These are phyloP conservation scores for Nycticryphes semicollaris DNA, from an alignment of 2,113 vertebrate genomes.

Conservation along the genomic window DNA sequence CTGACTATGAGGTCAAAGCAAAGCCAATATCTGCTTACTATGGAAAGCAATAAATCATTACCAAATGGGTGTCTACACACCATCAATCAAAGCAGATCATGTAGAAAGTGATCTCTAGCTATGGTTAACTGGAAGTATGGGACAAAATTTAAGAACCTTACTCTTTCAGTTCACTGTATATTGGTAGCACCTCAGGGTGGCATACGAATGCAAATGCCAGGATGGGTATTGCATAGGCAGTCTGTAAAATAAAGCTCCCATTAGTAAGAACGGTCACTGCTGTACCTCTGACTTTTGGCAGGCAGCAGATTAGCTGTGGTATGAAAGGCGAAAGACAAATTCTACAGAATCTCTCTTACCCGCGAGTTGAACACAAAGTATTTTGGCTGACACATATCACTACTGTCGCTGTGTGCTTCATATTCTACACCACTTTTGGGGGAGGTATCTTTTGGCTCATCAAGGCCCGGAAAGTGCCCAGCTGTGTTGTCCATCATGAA, in stretches of 20 bases:
- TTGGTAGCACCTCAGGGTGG: constrained; percentile 95
- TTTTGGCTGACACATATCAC: constrained; percentile 89
- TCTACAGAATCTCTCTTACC: constrained; percentile 71
- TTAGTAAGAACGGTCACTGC: constrained; percentile 17
- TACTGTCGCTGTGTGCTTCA: constrained; percentile 73
- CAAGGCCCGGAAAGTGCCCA: constrained; percentile 58
- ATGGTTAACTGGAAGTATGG: neutral
- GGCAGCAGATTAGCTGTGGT: neutral
- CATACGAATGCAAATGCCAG: constrained; percentile 98
- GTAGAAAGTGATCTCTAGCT: neutral
- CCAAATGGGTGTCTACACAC: neutral
- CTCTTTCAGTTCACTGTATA: constrained; percentile 99
- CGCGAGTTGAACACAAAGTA: constrained; percentile 96
- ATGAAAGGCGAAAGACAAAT: neutral
- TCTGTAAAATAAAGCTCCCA: constrained; percentile 80
- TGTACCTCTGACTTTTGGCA: neutral
- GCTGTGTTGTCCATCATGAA: constrained; percentile 84
- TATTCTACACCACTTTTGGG: constrained; percentile 72
- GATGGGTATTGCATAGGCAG: constrained; percentile 96
- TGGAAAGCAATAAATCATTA: neutral
- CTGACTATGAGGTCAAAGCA: neutral
- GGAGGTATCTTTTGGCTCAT: constrained; percentile 55
- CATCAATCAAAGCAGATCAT: neutral
- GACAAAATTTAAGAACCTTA: constrained; percentile 74
- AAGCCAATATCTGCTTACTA: neutral